Evolutionary conservation across 2,888 invertebrate species (phyloP).

Genomic region (Acanthoscelides obtectus): DNA sequence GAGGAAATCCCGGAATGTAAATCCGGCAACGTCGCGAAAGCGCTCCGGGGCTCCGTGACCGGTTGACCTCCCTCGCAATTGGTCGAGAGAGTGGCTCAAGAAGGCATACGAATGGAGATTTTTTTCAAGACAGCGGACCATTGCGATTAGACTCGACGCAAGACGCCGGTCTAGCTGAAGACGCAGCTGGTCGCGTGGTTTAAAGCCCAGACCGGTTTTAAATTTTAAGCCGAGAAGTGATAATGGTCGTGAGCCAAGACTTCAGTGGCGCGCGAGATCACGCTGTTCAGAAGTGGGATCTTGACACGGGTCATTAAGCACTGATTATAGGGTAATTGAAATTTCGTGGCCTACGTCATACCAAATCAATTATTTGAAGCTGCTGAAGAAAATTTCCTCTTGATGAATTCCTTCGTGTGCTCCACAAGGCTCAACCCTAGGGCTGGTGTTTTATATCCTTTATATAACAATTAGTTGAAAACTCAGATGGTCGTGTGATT

Average conservation of each 20-base stretch:
- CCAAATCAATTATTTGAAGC: neutral
- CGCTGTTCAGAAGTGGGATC: neutral
- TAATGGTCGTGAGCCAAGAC: neutral
- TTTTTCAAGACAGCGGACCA: slow-evolving; percentile 13
- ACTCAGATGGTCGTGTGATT: no score
- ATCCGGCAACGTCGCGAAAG: neutral
- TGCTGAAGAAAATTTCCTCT: no score
- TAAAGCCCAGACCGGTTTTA: slow-evolving; percentile 33
- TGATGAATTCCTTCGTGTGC: no score
- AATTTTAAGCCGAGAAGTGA: slow-evolving; percentile 22
- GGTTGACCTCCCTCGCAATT: slow-evolving; percentile 42
- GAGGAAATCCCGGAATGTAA: neutral
- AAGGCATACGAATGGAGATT: slow-evolving; percentile 27
- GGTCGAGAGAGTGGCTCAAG: slow-evolving; percentile 36
- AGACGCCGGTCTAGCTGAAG: slow-evolving; percentile 7
- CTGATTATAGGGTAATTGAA: neutral
- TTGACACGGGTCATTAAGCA: neutral
- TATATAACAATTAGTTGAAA: no score
- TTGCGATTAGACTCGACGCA: neutral
- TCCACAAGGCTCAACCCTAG: no score
- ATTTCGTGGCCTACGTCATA: neutral
- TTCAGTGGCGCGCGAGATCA: neutral
- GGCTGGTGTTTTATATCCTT: no score
- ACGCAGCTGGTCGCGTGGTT: slow-evolving; percentile 26
- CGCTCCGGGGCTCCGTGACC: slow-evolving; percentile 24